Evolutionary conservation across 2,113 vertebrate species (phyloP).

Genomic region (Oenanthe melanoleuca): DNA sequence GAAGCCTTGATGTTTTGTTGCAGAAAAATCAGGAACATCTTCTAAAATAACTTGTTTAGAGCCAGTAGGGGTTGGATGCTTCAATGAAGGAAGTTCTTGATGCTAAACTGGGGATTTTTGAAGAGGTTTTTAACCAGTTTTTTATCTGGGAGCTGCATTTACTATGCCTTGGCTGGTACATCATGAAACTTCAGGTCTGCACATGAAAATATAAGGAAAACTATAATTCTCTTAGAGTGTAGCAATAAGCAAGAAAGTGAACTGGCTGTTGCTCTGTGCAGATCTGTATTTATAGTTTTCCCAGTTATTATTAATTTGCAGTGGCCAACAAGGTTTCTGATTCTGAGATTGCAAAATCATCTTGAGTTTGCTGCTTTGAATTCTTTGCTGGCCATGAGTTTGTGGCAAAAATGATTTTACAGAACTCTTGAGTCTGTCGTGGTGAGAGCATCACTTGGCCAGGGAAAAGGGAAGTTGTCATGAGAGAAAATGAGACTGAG

Average conservation of each 20-base stretch:
- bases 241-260: background rate
- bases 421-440: rapidly evolving
- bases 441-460: background rate
- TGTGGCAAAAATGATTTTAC: background rate
- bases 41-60: background rate
- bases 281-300: background rate
- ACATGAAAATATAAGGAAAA: background rate
- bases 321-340: background rate
- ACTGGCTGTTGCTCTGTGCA: background rate
- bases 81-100: background rate
- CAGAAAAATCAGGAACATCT: background rate
- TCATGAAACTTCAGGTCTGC: background rate
- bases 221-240: background rate
- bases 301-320: background rate
- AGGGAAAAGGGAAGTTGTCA: too few species aligned
- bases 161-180: background rate
- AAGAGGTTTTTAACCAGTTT: background rate
- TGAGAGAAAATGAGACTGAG: background rate
- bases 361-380: background rate
- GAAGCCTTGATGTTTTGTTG: background rate
- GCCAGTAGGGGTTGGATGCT: background rate
- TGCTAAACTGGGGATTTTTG: background rate
- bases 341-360: background rate
- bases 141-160: background rate
- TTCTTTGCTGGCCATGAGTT: background rate